A percentile compares a stretch with the other conserved stretches of the same genome.
These are phyloP conservation scores for Loriculus beryllinus DNA, from an alignment of 2,797 vertebrate species.

Conservation along the genomic window DNA sequence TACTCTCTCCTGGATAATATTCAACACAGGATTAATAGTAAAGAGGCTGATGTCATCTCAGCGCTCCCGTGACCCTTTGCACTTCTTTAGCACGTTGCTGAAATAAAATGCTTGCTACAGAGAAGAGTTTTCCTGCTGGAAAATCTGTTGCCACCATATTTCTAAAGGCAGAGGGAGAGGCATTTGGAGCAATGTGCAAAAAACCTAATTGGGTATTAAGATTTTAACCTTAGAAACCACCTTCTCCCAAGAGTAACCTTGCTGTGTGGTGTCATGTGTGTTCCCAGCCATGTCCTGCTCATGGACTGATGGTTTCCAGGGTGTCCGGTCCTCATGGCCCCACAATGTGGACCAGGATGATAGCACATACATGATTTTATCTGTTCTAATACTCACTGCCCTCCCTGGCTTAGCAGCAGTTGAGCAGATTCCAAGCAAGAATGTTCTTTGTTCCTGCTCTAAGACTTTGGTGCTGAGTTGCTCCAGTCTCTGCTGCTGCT, in stretches of 20 bases:
- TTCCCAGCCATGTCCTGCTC: accelerated
- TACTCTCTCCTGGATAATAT: constrained; percentile 69
- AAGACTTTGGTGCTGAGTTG: neutral
- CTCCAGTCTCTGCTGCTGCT: accelerated
- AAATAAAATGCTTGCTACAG: neutral
- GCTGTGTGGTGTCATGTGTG: neutral
- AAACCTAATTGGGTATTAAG: neutral
- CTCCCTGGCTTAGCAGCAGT: accelerated
- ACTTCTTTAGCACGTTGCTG: constrained; percentile 2
- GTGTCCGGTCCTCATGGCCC: accelerated
- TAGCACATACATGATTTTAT: accelerated
- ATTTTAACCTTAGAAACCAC: neutral
- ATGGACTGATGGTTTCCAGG: neutral
- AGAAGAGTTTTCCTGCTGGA: neutral
- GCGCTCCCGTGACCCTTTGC: constrained; percentile 48
- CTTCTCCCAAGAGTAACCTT: neutral
- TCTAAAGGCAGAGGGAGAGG: neutral
- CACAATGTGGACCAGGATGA: accelerated
- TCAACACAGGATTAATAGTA: constrained; percentile 63
- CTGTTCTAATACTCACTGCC: accelerated
- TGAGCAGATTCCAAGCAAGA: neutral
- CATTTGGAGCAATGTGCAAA: accelerated
- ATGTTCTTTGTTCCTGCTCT: neutral
- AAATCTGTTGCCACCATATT: neutral
- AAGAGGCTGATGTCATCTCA: constrained; percentile 60